Conservation (phyloP, 2,113 vertebrate genomes). For the Pimephales promelas region DNA sequence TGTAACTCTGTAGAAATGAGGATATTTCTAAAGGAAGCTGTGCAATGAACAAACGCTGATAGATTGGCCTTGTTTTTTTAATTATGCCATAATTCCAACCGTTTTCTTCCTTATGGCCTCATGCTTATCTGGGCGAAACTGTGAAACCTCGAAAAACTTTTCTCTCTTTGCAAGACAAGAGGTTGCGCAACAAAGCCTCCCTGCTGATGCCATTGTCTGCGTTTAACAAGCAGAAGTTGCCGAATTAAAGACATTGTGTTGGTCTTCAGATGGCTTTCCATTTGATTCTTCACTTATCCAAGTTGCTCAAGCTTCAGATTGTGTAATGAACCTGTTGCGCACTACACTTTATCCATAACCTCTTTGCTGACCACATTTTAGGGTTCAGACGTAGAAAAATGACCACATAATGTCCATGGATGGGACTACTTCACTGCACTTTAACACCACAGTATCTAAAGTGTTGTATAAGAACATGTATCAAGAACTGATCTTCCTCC, state of each 20-base stretch:
- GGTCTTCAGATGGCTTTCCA: background rate
- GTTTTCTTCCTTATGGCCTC: background rate
- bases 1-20: background rate
- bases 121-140: background rate
- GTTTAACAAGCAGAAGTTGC: constrained; percentile 61
- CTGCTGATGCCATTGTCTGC: constrained; percentile 65
- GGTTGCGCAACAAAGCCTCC: constrained; percentile 67
- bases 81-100: background rate
- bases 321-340: background rate
- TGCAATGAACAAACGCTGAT: background rate
- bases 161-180: constrained; percentile 61
- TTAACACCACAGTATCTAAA: too few relatives aligned
- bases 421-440: background rate
- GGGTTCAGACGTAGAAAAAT: background rate
- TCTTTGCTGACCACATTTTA: background rate
- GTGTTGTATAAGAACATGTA: background rate
- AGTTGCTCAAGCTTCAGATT: background rate
- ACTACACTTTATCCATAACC: background rate
- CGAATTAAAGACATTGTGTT: constrained; percentile 26
- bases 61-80: background rate
- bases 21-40: background rate
- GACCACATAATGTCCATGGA: background rate
- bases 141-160: background rate
- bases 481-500: background rate
- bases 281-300: background rate